Percentiles rank a stretch among this genome's conserved stretches.
Conservation (phyloP, 2,888 invertebrate species). For the Paralinhomoeus sp. region DNA sequence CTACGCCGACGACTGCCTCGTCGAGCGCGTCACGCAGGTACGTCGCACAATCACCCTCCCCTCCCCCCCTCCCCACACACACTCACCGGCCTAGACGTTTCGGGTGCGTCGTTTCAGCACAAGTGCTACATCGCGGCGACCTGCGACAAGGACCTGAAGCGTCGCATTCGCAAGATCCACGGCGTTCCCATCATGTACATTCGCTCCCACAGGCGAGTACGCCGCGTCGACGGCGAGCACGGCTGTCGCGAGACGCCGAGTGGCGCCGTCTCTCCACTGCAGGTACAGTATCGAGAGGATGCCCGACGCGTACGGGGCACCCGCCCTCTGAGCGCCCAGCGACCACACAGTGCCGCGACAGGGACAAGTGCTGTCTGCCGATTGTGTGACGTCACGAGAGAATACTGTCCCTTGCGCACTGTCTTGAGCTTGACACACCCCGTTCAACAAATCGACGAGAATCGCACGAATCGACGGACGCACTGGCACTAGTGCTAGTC, state of each 20-base stretch:
- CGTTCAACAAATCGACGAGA: no score
- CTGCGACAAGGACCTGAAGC: constrained; percentile 85
- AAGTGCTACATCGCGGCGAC: constrained; percentile 99
- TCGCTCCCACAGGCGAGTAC: constrained; percentile 45
- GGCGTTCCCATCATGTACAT: constrained; percentile 98
- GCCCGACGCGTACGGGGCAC: constrained; percentile 91
- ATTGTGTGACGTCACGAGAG: no score
- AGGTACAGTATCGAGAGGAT: constrained; percentile 82
- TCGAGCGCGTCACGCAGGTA: constrained; percentile 68
- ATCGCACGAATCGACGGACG: no score
- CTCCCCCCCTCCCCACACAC: no score
- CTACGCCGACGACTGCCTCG: constrained; percentile 94
- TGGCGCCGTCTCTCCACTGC: constrained; percentile 6
- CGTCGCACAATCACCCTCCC: no score
- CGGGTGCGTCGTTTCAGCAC: constrained; percentile 38
- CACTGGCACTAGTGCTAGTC: no score
- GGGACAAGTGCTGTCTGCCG: no score
- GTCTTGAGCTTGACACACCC: no score
- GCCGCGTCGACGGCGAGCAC: not conserved
- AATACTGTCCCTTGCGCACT: no score
- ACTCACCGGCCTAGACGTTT: no score
- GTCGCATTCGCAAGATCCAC: constrained; percentile 82
- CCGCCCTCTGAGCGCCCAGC: no score
- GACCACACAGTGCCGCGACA: no score
- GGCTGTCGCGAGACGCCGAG: not conserved